Conservation (phyloP, 1,140 invertebrate species). For the Drosophila baimaii region DNA sequence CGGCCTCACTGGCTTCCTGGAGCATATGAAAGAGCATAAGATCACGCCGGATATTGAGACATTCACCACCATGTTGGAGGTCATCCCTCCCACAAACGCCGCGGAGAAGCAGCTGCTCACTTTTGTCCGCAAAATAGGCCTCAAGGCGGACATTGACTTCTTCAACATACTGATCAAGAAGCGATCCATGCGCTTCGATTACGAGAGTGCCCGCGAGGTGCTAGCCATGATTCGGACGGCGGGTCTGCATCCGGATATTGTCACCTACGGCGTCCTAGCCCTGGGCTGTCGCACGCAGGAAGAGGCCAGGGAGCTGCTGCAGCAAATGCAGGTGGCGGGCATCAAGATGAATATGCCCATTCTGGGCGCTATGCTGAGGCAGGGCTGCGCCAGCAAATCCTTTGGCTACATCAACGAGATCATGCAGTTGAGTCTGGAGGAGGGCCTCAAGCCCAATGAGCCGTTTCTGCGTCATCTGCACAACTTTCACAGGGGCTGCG, state of each 20-base stretch:
- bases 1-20: conserved; percentile 89
- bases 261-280: conserved; percentile 94
- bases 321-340: conserved; percentile 88
- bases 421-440: conserved; percentile 87
- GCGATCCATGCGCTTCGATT: conserved; percentile 88
- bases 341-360: conserved; percentile 90
- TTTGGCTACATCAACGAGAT: conserved; percentile 89
- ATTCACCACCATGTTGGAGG: conserved; percentile 90
- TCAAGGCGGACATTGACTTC: conserved; percentile 91
- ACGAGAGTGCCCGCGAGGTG: conserved; percentile 88
- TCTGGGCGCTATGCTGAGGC: conserved; percentile 88
- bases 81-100: conserved; percentile 87
- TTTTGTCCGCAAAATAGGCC: conserved; percentile 86
- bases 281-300: conserved; percentile 88
- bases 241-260: conserved; percentile 88
- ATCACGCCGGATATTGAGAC: conserved; percentile 91
- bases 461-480: conserved; percentile 86
- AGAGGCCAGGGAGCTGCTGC: conserved; percentile 87
- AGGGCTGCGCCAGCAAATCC: conserved; percentile 86
- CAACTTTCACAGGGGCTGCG: conserved; percentile 85
- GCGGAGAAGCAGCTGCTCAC: conserved; percentile 88
- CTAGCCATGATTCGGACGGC: conserved; percentile 87
- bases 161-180: conserved; percentile 94
- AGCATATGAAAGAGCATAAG: conserved; percentile 88
- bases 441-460: conserved; percentile 87